Base-by-base conservation (phyloP, 23 tunicate genomes). In the Diplosoma virens region DNA sequence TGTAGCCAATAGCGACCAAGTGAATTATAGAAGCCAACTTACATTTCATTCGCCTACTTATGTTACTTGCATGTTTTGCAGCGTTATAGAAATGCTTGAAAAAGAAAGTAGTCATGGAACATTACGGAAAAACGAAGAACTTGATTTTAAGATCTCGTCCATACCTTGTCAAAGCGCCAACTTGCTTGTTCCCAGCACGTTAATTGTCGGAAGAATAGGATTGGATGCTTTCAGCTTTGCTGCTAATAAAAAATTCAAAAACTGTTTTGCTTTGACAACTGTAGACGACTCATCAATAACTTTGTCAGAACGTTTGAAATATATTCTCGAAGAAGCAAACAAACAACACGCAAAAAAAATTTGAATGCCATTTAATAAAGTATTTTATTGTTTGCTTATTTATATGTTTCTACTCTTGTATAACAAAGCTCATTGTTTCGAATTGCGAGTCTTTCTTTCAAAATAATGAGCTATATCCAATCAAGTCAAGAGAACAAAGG, bases 101-200 rank as follows among this genome's bases (percentile, higher is more conserved):
- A 58, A 32, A 3, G 81, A 76, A 25, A 26, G 66, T 47, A 68
- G 53, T 21, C 3, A 2, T 17, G 75, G 75, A 34, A 54, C 81
- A 56, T 20, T 76, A 1, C 14, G 35, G 24, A 16, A 18, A 16
- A 33, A 45, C 22, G 17, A 20, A 16, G 81, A 76, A 54, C 48
- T 14, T 18, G 81, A 76, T 16, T 30, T 55, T 30, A 2, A 24
- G 30, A 30, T 54, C 2, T 35, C 63, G 1, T 16, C 75, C 14
- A 23, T 18, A 16, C 32, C 52, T 9, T 34, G 55, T 36, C 25
- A 68, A 7, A 4, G 37, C 16, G 53, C 30, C 5, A 41, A 68
- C 25, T 9, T 68, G 53, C 26, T 3, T n/a, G 27, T 5, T 30
- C 67, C 67, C 2, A 45, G 48, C 9, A 56, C 58, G 25, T 28